Conservation (phyloP, 2,797 vertebrate genomes). For the Leuciscus waleckii region DNA sequence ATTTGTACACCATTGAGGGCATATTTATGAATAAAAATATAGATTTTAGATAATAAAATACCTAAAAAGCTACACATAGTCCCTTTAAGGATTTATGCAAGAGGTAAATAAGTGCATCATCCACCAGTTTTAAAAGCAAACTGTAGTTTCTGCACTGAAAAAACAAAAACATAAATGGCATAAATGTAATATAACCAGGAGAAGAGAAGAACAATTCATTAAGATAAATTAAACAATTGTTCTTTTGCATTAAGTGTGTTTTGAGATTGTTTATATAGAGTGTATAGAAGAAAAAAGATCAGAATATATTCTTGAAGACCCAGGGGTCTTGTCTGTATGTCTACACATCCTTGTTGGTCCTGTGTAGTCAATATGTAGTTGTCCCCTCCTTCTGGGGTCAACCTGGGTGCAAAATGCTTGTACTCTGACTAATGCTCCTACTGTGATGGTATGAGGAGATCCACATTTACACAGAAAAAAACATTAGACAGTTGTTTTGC, state of each 20-base stretch:
- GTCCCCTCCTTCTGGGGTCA: slow-evolving; percentile 67
- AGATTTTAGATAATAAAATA: too few species aligned
- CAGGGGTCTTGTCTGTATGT: slow-evolving; percentile 64
- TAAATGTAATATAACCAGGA: neutral
- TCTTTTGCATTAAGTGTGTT: neutral
- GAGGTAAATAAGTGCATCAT: too few species aligned
- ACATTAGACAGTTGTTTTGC: slow-evolving; percentile 11
- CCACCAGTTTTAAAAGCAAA: too few species aligned
- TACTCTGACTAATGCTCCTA: slow-evolving; percentile 72
- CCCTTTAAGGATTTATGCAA: too few species aligned
- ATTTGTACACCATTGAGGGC: too few species aligned
- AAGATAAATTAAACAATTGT: neutral
- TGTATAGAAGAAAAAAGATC: slow-evolving; percentile 62
- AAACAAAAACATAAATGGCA: neutral
- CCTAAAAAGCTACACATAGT: too few species aligned
- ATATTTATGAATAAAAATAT: too few species aligned
- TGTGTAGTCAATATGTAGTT: slow-evolving; percentile 65
- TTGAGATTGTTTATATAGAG: neutral
- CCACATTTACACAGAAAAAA: slow-evolving; percentile 22
- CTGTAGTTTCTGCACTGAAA: neutral
- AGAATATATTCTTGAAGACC: slow-evolving; percentile 67
- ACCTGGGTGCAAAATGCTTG: slow-evolving; percentile 64
- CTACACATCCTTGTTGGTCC: slow-evolving; percentile 61
- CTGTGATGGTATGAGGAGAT: slow-evolving; percentile 21
- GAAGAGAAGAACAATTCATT: neutral